Percentiles rank a stretch among this genome's conserved stretches.
phyloP scores from a whole-genome alignment of 2,113 vertebrate genomes.

The Petaurus breviceps region DNA sequence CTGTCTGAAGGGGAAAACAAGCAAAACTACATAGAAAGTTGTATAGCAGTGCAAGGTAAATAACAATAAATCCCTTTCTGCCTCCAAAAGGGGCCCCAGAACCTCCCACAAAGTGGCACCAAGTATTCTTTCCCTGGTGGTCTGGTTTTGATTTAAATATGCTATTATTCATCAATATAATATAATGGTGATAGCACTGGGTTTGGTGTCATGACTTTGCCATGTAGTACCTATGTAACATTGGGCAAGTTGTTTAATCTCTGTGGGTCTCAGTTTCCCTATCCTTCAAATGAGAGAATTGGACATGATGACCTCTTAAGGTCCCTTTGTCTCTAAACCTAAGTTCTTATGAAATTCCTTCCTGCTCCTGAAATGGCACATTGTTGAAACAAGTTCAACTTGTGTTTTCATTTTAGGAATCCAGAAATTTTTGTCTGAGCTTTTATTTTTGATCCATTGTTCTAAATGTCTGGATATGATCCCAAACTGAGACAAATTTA shows the following conservation, averaged over 20 bases:
- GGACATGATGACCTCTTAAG: constrained; percentile 5
- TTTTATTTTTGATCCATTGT: not conserved
- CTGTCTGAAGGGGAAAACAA: not conserved
- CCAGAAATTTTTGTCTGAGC: not conserved
- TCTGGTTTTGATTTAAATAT: not conserved
- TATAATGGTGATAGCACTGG: not conserved
- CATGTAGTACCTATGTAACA: not conserved
- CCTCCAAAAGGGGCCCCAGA: not conserved
- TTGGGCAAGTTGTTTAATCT: constrained; percentile 27
- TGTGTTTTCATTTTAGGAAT: not conserved
- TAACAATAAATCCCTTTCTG: not conserved
- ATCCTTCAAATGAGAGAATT: constrained; percentile 16
- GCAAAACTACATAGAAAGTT: not conserved
- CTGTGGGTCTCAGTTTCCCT: not conserved
- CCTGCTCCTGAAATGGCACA: not conserved
- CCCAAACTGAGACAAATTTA: not conserved
- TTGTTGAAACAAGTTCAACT: not conserved
- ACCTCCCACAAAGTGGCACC: not conserved
- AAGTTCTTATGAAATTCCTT: not conserved
- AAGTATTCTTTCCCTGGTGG: not conserved
- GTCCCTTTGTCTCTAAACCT: not conserved
- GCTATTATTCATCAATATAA: not conserved
- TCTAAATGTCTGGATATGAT: not conserved
- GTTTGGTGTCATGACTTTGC: constrained; percentile 52
- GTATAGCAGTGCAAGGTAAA: not conserved